A percentile compares a stretch with the other conserved stretches of the same genome.
These are phyloP conservation scores for Oscheius onirici DNA, from an alignment of 2,888 invertebrate species.

Conservation along the genomic window DNA sequence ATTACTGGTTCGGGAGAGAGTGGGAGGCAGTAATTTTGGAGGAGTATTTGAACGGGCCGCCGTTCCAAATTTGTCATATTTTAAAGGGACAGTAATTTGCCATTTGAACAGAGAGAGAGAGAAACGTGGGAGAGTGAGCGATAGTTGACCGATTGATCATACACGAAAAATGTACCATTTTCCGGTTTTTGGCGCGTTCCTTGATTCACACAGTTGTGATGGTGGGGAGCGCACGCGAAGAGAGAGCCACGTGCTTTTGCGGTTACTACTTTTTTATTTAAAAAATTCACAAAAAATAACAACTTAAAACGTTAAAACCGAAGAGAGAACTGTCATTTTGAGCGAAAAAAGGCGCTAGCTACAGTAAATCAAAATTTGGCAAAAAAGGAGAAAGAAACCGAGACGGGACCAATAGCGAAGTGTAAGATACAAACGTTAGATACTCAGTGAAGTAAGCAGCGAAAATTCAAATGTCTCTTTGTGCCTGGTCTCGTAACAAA, in stretches of 20 bases:
- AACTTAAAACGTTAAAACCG: too few species aligned
- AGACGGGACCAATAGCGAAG: not conserved
- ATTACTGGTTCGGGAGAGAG: not conserved
- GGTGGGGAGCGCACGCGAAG: too few species aligned
- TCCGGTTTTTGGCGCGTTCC: too few species aligned
- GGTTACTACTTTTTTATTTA: too few species aligned
- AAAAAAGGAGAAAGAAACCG: not conserved
- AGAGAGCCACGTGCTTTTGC: too few species aligned
- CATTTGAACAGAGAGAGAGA: not conserved
- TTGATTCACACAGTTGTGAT: too few species aligned
- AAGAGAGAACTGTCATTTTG: too few species aligned
- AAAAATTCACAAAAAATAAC: too few species aligned
- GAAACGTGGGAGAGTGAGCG: not conserved
- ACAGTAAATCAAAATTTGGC: not conserved
- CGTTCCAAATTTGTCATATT: not conserved
- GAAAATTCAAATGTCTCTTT: not conserved
- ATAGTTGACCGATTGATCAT: not conserved
- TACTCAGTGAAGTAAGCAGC: not conserved
- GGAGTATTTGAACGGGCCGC: not conserved
- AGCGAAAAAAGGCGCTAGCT: not conserved
- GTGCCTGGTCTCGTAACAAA: not conserved
- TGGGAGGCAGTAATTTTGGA: not conserved
- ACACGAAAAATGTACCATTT: too few species aligned
- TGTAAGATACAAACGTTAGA: not conserved
- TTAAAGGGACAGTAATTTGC: not conserved